These are phyloP conservation scores for Brachyopa scutellaris DNA, from an alignment of 2,888 invertebrate species.

Conservation along the genomic window DNA sequence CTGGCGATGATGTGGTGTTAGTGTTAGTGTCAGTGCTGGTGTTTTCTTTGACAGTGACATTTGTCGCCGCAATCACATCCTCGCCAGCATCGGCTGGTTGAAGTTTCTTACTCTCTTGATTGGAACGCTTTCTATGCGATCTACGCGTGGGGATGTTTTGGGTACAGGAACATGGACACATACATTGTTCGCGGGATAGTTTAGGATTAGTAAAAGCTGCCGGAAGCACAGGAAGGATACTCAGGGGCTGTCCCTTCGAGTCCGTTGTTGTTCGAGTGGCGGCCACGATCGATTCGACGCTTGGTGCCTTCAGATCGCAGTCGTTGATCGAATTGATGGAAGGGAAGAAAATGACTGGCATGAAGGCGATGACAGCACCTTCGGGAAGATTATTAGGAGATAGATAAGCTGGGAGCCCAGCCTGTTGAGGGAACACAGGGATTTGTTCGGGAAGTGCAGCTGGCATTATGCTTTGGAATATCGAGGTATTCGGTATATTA, in stretches of 20 bases:
- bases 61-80: slow-evolving; percentile 41
- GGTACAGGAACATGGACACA: slow-evolving; percentile 80
- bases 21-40: background rate
- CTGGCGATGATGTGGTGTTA: background rate
- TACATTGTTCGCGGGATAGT: slow-evolving; percentile 78
- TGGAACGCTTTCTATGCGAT: slow-evolving; percentile 76
- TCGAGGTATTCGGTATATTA: slow-evolving; percentile 73
- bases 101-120: slow-evolving; percentile 9
- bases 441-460: slow-evolving; percentile 80
- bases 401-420: slow-evolving; percentile 79
- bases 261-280: slow-evolving; percentile 73
- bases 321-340: slow-evolving; percentile 79
- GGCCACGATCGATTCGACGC: slow-evolving; percentile 59
- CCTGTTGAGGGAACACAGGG: slow-evolving; percentile 79
- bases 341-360: slow-evolving; percentile 88
- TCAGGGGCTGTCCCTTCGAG: slow-evolving; percentile 77
- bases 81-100: slow-evolving; percentile 55
- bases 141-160: slow-evolving; percentile 77
- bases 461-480: slow-evolving; percentile 79
- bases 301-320: slow-evolving; percentile 76
- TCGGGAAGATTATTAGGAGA: slow-evolving; percentile 82
- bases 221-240: slow-evolving; percentile 78
- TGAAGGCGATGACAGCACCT: slow-evolving; percentile 86
- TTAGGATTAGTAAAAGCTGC: slow-evolving; percentile 75
- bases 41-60: background rate